Base-by-base conservation (phyloP, 2,113 vertebrate species). In the Aleadryas rufinucha region DNA sequence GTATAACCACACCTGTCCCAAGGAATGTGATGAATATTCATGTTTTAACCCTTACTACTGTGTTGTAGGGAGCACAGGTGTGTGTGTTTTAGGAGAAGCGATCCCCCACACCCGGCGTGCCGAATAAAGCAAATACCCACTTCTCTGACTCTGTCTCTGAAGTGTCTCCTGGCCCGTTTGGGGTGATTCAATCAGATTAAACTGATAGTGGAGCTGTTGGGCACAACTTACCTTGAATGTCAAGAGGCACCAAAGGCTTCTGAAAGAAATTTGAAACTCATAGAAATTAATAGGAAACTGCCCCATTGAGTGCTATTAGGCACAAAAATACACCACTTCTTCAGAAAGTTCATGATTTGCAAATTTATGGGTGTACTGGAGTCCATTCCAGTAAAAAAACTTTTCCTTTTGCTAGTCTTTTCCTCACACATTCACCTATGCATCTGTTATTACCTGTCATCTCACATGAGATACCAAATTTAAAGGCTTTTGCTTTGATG, bases 391-490 rank as follows among this genome's bases (percentile, higher is more conserved):
- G 15, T 7, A 41, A 70, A 80, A 80, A 31, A 22, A 31, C 4
- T 27, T 18, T 7, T 37, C 1, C 22, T 84, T 84, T 72, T 24
- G 6, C 2, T 44, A 50, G 9, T 22, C 6, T 86, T 54, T 81
- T 61, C 19, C 6, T 71, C 13, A 33, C 42, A 45, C 1, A 18
- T 71, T 78, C 24, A 65, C 11, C 6, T 78, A 30, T 0, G 0
- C 5, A 39, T 39, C 20, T 77, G 27, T 52, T 68, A 41, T 47
- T 69, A 52, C 7, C 7, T 21, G 35, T 70, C 20, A 15, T 37
- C 47, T 37, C 16, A 88, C 31, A 61, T 2, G 8, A 87, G 18
- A 52, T 27, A 24, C 2, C 2, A 10, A 19, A 78, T 90, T 53
- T 87, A 26, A 57, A 8, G 31, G 4, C 4, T 68, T 87, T 84